phyloP scores from a whole-genome alignment of 2,797 vertebrate genomes.

The Lagorchestes hirsutus region DNA sequence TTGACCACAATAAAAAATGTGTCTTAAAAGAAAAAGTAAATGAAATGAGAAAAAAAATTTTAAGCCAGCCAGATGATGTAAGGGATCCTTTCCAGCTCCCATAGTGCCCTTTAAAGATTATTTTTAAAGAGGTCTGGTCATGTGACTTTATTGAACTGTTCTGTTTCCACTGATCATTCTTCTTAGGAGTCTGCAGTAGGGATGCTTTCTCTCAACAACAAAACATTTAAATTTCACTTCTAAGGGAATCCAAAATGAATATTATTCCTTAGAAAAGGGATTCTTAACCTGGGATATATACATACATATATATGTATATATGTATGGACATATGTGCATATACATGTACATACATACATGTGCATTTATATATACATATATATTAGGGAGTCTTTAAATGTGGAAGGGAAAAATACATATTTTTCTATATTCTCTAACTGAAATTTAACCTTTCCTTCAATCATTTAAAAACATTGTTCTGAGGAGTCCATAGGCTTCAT shows the following conservation, averaged over 20 bases:
- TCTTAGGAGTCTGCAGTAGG: slow-evolving; percentile 8
- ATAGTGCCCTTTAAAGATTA: slow-evolving; percentile 24
- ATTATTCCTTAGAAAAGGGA: not conserved
- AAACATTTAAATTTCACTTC: not conserved
- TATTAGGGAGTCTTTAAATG: not conserved
- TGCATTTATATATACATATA: too few species aligned
- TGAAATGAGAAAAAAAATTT: slow-evolving; percentile 58
- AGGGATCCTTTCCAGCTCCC: slow-evolving; percentile 27
- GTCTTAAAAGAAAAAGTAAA: slow-evolving; percentile 56
- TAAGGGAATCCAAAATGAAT: slow-evolving; percentile 16
- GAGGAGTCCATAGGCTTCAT: not conserved
- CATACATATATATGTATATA: too few species aligned
- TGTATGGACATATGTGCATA: too few species aligned
- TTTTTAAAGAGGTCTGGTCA: slow-evolving; percentile 11
- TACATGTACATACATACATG: too few species aligned
- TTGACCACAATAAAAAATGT: slow-evolving; percentile 15
- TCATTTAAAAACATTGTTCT: not conserved
- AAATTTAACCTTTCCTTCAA: not conserved
- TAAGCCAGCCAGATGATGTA: slow-evolving; percentile 6
- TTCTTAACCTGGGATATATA: not conserved
- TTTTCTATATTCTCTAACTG: not conserved
- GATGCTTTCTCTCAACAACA: not conserved
- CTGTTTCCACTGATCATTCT: slow-evolving; percentile 10
- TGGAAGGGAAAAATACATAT: not conserved
- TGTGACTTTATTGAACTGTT: slow-evolving; percentile 34